These are phyloP conservation scores for Corythornis cristatus DNA, from an alignment of 2,113 vertebrate species.

Conservation along the genomic window DNA sequence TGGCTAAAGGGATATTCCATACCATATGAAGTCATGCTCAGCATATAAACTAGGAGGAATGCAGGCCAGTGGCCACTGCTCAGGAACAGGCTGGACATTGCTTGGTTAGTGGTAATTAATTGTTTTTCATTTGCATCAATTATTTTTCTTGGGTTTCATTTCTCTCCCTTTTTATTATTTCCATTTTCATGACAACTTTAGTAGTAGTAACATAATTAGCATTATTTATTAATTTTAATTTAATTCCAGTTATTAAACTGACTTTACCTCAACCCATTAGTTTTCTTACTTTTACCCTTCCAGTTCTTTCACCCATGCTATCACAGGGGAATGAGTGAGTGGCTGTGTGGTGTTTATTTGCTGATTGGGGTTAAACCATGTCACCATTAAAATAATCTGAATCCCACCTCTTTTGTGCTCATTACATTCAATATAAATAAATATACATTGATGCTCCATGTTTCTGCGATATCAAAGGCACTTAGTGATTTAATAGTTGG, in stretches of 20 bases:
- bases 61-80: background rate
- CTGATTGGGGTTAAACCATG: background rate
- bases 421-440: slow-evolving; percentile 54
- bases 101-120: background rate
- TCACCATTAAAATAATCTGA: background rate
- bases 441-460: background rate
- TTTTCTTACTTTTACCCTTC: background rate
- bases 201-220: no score
- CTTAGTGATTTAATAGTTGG: slow-evolving; percentile 38
- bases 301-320: background rate
- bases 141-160: no score
- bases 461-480: slow-evolving; percentile 23
- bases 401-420: background rate
- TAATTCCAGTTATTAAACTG: background rate
- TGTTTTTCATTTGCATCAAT: background rate
- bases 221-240: no score
- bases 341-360: background rate
- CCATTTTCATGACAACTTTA: no score
- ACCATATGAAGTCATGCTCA: background rate
- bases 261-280: background rate
- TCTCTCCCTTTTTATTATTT: no score
- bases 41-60: background rate
- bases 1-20: background rate
- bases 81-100: background rate
- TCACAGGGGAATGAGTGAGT: background rate